A percentile compares a stretch with the other conserved stretches of the same genome.
These are phyloP conservation scores for Pelagia noctiluca DNA, from an alignment of 30 jellyfish, hydroid and myxozoan genomes.

Conservation along the genomic window DNA sequence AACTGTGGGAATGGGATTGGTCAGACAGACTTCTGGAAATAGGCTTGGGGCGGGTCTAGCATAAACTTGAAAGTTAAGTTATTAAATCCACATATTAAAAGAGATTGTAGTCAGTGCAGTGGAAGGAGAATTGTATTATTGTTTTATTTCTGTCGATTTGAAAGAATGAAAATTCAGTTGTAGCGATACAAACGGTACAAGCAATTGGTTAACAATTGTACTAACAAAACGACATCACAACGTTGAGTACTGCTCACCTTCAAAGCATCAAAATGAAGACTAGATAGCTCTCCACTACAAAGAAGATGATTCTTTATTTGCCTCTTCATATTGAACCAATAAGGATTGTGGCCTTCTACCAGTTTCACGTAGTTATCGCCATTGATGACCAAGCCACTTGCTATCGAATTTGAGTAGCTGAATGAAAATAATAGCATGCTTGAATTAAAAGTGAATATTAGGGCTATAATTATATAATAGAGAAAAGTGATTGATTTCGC, in stretches of 20 bases:
- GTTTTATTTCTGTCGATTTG: too few relatives aligned
- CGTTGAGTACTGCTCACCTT: slow-evolving; percentile 11
- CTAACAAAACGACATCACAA: background rate
- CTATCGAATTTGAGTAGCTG: background rate
- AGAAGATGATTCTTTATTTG: background rate
- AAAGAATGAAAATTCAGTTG: too few relatives aligned
- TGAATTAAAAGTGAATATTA: background rate
- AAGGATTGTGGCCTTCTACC: background rate
- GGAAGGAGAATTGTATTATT: too few relatives aligned
- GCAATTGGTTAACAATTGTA: too few relatives aligned
- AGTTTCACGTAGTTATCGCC: background rate
- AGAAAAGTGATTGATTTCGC: too few relatives aligned
- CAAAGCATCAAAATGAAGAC: background rate
- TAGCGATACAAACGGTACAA: too few relatives aligned
- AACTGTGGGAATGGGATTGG: too few relatives aligned
- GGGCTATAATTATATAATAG: background rate
- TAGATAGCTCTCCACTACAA: background rate
- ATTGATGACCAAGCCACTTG: background rate
- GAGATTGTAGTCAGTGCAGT: background rate
- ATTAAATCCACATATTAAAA: background rate
- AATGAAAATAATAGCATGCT: too few relatives aligned
- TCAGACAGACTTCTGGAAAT: too few relatives aligned
- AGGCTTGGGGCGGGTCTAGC: too few relatives aligned
- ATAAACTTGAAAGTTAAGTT: too few relatives aligned
- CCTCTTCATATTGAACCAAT: background rate